These are phyloP conservation scores for Lanius collurio DNA, from an alignment of 2,113 vertebrate genomes.

Conservation along the genomic window DNA sequence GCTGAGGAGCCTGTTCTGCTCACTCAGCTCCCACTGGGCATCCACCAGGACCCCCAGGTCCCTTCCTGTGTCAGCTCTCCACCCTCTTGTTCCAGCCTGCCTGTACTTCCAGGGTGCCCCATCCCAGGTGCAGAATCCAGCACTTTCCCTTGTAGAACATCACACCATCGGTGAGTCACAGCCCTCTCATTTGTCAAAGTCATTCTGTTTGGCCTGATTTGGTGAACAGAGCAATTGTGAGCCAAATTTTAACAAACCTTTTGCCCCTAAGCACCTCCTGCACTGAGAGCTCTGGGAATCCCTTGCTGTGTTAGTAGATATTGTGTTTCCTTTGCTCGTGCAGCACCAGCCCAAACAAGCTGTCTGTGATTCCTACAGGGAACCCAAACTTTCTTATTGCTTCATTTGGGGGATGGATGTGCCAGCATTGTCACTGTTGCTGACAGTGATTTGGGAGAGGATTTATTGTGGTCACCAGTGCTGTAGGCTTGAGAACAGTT, in stretches of 20 bases:
- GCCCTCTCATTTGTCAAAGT: neutral
- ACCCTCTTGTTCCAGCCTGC: neutral
- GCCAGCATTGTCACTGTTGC: neutral
- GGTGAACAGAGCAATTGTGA: neutral
- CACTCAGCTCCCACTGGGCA: neutral
- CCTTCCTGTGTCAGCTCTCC: neutral
- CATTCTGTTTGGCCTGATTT: neutral
- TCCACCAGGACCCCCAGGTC: neutral
- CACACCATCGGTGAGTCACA: neutral
- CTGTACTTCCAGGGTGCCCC: neutral
- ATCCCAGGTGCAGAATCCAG: neutral
- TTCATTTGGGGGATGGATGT: neutral
- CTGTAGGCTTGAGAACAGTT: neutral
- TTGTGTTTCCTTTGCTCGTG: accelerated
- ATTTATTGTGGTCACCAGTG: conserved; percentile 56
- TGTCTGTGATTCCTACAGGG: neutral
- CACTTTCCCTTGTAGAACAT: no score
- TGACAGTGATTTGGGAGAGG: conserved; percentile 21
- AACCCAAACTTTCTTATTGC: neutral
- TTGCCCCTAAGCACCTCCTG: neutral
- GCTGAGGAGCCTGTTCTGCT: neutral
- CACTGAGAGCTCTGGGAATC: neutral
- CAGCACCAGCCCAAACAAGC: neutral
- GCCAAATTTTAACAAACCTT: neutral
- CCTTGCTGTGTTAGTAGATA: neutral